Conservation (phyloP, 1,140 invertebrate species). For the Mamestra configurata region DNA sequence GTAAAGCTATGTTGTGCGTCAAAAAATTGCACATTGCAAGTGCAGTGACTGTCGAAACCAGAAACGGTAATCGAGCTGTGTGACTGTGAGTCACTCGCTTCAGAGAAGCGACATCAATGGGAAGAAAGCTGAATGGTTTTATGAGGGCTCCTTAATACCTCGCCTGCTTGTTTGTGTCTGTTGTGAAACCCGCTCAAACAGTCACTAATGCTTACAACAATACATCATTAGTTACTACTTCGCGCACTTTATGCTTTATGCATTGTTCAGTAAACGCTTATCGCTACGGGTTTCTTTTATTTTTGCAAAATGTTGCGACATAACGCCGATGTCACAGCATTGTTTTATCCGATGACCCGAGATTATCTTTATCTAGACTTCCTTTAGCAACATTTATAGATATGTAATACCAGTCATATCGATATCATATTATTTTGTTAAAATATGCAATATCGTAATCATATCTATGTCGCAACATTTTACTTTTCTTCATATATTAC, state of each 20-base stretch:
- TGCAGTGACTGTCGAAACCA: not conserved
- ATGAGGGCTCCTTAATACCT: not conserved
- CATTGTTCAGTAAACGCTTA: not conserved
- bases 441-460: too few relatives aligned
- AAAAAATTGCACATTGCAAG: not conserved
- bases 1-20: not conserved
- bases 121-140: not conserved
- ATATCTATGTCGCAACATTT: not conserved
- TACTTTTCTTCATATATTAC: not conserved
- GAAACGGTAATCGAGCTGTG: not conserved
- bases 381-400: too few relatives aligned
- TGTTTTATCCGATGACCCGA: not conserved
- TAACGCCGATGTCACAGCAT: not conserved
- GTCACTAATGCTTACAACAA: not conserved
- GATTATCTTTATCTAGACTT: not conserved
- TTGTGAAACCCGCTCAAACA: too few relatives aligned
- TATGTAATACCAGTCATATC: too few relatives aligned
- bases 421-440: too few relatives aligned
- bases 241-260: not conserved
- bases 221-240: not conserved
- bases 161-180: not conserved
- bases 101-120: conserved; percentile 14
- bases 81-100: not conserved
- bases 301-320: conserved; percentile 23
- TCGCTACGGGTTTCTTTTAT: not conserved